phyloP scores from a whole-genome alignment of 2,888 invertebrate genomes.

The Epicampocera succincta region DNA sequence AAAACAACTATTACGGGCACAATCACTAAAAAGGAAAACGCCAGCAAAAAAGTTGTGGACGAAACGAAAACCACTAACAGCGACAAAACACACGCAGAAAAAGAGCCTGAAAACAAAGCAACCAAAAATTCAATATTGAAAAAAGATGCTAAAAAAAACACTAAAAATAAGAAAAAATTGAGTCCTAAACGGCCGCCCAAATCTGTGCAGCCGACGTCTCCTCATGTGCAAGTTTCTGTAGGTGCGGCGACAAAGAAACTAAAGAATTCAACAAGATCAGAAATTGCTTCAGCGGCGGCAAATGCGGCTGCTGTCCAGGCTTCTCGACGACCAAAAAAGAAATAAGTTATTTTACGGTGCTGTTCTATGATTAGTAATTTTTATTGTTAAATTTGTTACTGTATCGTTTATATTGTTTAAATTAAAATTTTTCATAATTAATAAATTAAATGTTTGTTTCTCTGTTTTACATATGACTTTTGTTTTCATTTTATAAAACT shows the following conservation, averaged over 20 bases:
- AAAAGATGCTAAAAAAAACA: not conserved
- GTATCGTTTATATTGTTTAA: not conserved
- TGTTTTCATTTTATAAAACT: too few relatives aligned
- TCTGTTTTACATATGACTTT: too few relatives aligned
- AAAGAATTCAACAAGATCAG: not conserved
- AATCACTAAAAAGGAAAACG: not conserved
- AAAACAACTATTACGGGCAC: not conserved
- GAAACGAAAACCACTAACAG: conserved; percentile 27
- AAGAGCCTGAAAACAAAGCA: not conserved
- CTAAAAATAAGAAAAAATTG: not conserved
- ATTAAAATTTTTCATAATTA: not conserved
- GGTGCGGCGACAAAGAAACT: conserved; percentile 4
- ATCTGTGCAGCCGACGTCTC: conserved; percentile 33
- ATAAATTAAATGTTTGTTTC: too few relatives aligned
- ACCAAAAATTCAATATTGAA: conserved; percentile 24
- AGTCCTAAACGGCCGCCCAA: conserved; percentile 36
- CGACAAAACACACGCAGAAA: conserved; percentile 5
- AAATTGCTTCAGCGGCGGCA: not conserved
- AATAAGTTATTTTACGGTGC: conserved; percentile 11
- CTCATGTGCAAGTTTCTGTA: conserved; percentile 16
- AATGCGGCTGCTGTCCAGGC: conserved; percentile 19
- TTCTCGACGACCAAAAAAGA: conserved; percentile 36
- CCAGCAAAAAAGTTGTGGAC: conserved; percentile 8
- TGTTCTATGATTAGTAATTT: too few relatives aligned
- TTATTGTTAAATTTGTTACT: not conserved